Evolutionary conservation across 2,113 vertebrate species (phyloP).

Genomic region (Recurvirostra avosetta): DNA sequence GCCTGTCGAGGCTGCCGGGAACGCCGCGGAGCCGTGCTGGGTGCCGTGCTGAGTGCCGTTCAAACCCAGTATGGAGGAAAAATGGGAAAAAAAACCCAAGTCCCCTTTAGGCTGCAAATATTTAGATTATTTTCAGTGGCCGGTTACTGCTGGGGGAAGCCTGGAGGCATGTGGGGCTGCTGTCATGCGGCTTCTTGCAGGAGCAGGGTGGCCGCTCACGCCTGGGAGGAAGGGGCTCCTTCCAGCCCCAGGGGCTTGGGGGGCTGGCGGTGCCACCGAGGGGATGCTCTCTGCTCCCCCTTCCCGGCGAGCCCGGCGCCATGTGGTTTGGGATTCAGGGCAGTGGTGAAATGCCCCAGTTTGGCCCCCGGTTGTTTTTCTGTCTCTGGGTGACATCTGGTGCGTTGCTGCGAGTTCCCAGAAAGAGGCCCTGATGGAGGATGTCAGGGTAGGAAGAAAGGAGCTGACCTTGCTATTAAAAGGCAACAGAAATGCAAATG

Average conservation of each 20-base stretch:
- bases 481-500: conserved; percentile 22
- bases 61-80: background rate
- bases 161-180: background rate
- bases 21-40: accelerated
- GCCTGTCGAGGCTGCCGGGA: background rate
- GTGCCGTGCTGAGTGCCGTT: background rate
- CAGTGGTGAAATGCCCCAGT: background rate
- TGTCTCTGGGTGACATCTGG: conserved; percentile 38
- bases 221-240: background rate
- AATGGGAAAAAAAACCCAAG: accelerated
- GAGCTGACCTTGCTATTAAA: conserved; percentile 34
- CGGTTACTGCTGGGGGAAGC: background rate
- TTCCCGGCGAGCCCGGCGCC: accelerated
- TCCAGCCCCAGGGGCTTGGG: accelerated
- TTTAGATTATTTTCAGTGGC: background rate
- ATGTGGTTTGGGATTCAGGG: background rate
- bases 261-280: accelerated
- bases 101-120: background rate
- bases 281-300: background rate
- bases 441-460: conserved; percentile 22
- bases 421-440: conserved; percentile 52
- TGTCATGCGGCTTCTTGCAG: background rate
- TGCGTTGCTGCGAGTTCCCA: background rate
- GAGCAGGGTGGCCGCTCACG: background rate
- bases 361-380: conserved; percentile 36